Conservation (phyloP, 2,113 vertebrate species). For the Dolichotis patagonum region DNA sequence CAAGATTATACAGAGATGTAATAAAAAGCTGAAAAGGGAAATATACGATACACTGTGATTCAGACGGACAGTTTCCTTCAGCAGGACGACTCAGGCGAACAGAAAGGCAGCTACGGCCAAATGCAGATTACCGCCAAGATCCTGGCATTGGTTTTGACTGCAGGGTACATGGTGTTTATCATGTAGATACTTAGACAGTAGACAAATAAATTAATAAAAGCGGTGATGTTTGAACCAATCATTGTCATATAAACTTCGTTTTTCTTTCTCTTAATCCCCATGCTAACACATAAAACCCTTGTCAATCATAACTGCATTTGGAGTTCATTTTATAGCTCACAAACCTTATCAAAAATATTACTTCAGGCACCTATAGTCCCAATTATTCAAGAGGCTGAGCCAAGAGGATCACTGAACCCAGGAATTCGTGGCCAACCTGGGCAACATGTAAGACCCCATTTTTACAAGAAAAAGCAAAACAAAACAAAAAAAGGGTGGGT, state of each 20-base stretch:
- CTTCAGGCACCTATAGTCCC: neutral
- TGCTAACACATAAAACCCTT: neutral
- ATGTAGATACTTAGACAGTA: neutral
- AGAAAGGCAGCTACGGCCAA: neutral
- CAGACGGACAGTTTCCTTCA: neutral
- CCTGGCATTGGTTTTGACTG: neutral
- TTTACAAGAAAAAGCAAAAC: neutral
- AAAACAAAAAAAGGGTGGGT: neutral
- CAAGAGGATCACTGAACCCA: neutral
- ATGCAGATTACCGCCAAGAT: neutral
- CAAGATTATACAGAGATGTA: neutral
- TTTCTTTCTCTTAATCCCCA: neutral
- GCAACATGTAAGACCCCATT: neutral
- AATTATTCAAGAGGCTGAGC: neutral
- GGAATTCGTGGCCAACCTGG: neutral
- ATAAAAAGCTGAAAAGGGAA: neutral
- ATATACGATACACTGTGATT: neutral
- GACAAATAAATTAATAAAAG: neutral
- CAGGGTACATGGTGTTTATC: neutral
- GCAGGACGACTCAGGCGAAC: neutral
- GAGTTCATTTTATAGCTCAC: neutral
- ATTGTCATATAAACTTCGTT: neutral
- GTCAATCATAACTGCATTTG: neutral
- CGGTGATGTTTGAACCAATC: neutral
- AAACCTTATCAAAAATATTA: conserved; percentile 4